A percentile compares a stretch with the other conserved stretches of the same genome.
phyloP scores from a whole-genome alignment of 2,888 invertebrate species.

The Drosophila mayaguana region DNA sequence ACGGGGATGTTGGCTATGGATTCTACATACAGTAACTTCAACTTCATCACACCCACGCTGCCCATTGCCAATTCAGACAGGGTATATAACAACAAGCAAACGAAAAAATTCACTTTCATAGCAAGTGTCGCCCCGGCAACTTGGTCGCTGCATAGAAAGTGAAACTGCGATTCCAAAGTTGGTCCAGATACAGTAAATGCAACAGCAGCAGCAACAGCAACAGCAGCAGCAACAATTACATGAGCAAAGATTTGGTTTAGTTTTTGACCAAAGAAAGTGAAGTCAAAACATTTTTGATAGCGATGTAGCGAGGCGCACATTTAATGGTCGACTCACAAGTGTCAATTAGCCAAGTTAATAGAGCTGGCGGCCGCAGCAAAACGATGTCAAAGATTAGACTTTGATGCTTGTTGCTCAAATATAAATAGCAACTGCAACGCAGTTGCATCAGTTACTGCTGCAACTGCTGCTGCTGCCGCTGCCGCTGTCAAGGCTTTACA shows the following conservation, averaged over 20 bases:
- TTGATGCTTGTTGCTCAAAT: slow-evolving; percentile 22
- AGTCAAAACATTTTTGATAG: slow-evolving; percentile 44
- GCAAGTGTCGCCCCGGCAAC: slow-evolving; percentile 70
- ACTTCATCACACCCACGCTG: no score
- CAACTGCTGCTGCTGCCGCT: background rate
- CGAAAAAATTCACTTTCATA: slow-evolving; percentile 68
- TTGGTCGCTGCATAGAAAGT: slow-evolving; percentile 58
- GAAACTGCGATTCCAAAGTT: slow-evolving; percentile 69
- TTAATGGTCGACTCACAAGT: slow-evolving; percentile 29
- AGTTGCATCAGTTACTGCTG: slow-evolving; percentile 24
- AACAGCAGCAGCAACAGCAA: slow-evolving; percentile 7
- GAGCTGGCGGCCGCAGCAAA: slow-evolving; percentile 19
- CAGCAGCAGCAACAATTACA: slow-evolving; percentile 63
- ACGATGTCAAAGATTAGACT: slow-evolving; percentile 42
- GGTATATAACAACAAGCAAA: slow-evolving; percentile 20
- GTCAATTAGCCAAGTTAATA: slow-evolving; percentile 54
- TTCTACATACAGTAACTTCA: background rate
- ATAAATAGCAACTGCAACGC: slow-evolving; percentile 15
- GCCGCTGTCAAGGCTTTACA: slow-evolving; percentile 15
- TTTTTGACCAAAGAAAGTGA: slow-evolving; percentile 65
- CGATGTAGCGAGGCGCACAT: slow-evolving; percentile 12
- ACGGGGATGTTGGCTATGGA: no score
- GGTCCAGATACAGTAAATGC: slow-evolving; percentile 52
- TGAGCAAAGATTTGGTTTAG: slow-evolving; percentile 57
- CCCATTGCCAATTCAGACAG: background rate